Base-by-base conservation (phyloP, 92 coral and sea anemone genomes). In the Porites evermanni region DNA sequence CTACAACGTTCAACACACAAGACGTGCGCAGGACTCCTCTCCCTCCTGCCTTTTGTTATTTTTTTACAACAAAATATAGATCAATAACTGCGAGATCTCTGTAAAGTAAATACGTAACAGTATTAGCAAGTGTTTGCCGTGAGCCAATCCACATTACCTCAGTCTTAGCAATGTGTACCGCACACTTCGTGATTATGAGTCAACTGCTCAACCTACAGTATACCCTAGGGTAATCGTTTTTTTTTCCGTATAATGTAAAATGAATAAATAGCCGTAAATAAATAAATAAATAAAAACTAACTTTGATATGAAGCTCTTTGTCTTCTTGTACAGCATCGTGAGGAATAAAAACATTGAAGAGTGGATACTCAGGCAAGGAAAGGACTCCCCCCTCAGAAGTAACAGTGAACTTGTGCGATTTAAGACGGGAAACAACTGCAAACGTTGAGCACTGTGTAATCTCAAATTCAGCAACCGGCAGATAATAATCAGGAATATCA, bases 371-470 rank as follows among this genome's bases (percentile, higher is more conserved):
- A 17, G 83, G 83, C n/a, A 64, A 67, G 12, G 73, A 29, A 8
- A 64, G 12, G 60, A 53, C 18, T 6, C n/a, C 2, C 0, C 51
- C 21, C 12, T 64, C 44, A 0, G 70, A 44, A 0, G 73, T 60
- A 3, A 79, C 9, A 16, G 72, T n/a, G 19, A 79, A 79, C 19
- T 12, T 6, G 73, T 79, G 17, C 13, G 83, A 32, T 56, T 64
- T 67, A 20, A 79, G 83, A 64, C 83, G 83, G 38, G 56, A 79
- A 44, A 79, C 73, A 54, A 79, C 83, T 2, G 12, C 83, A 61
- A 38, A 79, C 9, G 72, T 79, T 5, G 72, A 79, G n/a, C 61
- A 64, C 72, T 79, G 59, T 12, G 72, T 79, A 13, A 29, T 79
- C 32, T 79, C 47, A 18, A 72, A 20, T 26, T 79, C 58, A 16